phyloP scores from a whole-genome alignment of 2,113 vertebrate species.

The Pedetes capensis region DNA sequence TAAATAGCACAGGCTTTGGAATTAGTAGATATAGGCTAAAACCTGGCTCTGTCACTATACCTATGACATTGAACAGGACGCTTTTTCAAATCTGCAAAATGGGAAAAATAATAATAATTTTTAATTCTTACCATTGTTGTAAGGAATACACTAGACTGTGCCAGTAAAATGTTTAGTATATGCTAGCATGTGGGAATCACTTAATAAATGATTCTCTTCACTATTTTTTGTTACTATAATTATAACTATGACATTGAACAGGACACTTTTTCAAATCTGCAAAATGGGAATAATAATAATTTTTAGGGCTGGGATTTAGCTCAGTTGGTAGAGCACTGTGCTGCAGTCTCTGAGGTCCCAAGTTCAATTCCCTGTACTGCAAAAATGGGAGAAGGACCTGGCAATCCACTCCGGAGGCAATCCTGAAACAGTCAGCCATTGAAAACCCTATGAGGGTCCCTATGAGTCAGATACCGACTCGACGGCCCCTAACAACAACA shows the following conservation, averaged over 20 bases:
- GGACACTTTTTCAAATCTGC: neutral
- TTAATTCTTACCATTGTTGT: slow-evolving; percentile 7
- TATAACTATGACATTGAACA: neutral
- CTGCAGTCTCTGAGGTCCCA: too few relatives aligned
- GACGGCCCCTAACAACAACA: too few relatives aligned
- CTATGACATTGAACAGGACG: neutral
- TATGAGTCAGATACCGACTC: too few relatives aligned
- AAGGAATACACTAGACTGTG: neutral
- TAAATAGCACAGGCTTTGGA: neutral
- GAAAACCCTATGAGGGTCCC: too few relatives aligned
- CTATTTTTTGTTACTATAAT: neutral
- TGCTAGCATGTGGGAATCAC: neutral
- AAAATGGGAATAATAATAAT: neutral
- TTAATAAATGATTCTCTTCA: slow-evolving; percentile 20
- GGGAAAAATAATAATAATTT: slow-evolving; percentile 2
- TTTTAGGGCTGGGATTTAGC: too few relatives aligned
- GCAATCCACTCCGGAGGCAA: too few relatives aligned
- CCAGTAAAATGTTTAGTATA: slow-evolving; percentile 22
- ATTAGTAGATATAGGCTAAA: neutral
- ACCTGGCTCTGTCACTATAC: neutral
- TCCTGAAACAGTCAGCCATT: too few relatives aligned
- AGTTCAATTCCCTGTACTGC: too few relatives aligned
- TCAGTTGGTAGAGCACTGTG: too few relatives aligned
- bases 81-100: slow-evolving; percentile 12
- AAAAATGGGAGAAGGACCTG: too few relatives aligned